These are phyloP conservation scores for Xylota sylvarum DNA, from an alignment of 2,888 invertebrate species.

Conservation along the genomic window DNA sequence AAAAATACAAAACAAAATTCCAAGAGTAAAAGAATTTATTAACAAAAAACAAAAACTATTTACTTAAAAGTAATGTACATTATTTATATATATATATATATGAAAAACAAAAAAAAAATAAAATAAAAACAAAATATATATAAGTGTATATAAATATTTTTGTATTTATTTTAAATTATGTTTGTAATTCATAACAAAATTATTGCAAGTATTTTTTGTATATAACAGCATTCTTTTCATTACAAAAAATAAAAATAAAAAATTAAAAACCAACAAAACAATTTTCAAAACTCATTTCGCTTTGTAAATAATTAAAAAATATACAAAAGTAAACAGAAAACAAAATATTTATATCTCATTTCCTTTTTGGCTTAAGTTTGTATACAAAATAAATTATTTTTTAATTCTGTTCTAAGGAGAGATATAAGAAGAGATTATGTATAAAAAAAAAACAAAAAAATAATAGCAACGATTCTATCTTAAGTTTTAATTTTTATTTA, in stretches of 20 bases:
- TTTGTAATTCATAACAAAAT: slow-evolving; percentile 60
- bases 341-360: slow-evolving; percentile 25
- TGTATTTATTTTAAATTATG: slow-evolving; percentile 72
- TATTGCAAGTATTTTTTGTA: slow-evolving; percentile 63
- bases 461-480: slow-evolving; percentile 61
- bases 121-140: slow-evolving; percentile 31
- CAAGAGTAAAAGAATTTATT: slow-evolving; percentile 60
- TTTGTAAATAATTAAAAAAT: slow-evolving; percentile 70
- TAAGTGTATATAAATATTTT: slow-evolving; percentile 77
- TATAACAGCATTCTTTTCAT: slow-evolving; percentile 58
- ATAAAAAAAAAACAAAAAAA: slow-evolving; percentile 51
- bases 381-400: slow-evolving; percentile 13
- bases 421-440: slow-evolving; percentile 45
- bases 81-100: slow-evolving; percentile 55
- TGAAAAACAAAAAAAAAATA: slow-evolving; percentile 29
- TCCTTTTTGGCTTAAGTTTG: slow-evolving; percentile 23
- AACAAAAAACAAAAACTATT: slow-evolving; percentile 50
- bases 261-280: neutral
- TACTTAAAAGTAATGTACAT: slow-evolving; percentile 73
- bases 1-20: slow-evolving; percentile 44
- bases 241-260: slow-evolving; percentile 12
- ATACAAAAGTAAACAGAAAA: slow-evolving; percentile 35
- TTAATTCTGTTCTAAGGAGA: slow-evolving; percentile 34
- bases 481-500: slow-evolving; percentile 28
- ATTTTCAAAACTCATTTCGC: slow-evolving; percentile 58